Percentiles rank a stretch among this genome's conserved stretches.
Evolutionary conservation across 2,888 invertebrate genomes (phyloP).

Genomic region (Ligdia adustata): DNA sequence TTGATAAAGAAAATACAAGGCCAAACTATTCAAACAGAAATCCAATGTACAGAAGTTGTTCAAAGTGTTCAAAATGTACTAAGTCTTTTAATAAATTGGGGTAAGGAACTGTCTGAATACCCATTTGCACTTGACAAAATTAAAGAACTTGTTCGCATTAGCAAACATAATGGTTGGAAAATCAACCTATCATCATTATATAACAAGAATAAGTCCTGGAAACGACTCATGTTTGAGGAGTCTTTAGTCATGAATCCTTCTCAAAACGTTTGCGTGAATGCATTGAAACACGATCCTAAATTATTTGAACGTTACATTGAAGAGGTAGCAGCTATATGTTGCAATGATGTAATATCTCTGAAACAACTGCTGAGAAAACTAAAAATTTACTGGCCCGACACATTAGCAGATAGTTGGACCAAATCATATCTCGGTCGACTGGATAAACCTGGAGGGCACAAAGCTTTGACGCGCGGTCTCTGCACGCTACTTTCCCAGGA

Average conservation of each 20-base stretch:
- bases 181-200: slow-evolving; percentile 49
- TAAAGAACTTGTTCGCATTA: slow-evolving; percentile 48
- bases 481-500: slow-evolving; percentile 50
- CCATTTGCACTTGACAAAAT: slow-evolving; percentile 53
- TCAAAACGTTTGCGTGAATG: slow-evolving; percentile 59
- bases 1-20: slow-evolving; percentile 40
- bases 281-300: slow-evolving; percentile 61
- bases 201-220: slow-evolving; percentile 63
- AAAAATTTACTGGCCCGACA: slow-evolving; percentile 60
- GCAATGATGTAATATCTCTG: slow-evolving; percentile 45
- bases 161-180: slow-evolving; percentile 49
- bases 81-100: slow-evolving; percentile 54
- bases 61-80: slow-evolving; percentile 38
- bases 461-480: slow-evolving; percentile 53
- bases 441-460: slow-evolving; percentile 44
- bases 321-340: slow-evolving; percentile 45
- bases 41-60: slow-evolving; percentile 38
- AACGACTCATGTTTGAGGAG: slow-evolving; percentile 59
- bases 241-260: slow-evolving; percentile 53
- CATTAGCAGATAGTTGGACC: slow-evolving; percentile 51
- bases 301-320: slow-evolving; percentile 47
- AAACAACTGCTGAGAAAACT: slow-evolving; percentile 51
- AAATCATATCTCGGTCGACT: slow-evolving; percentile 45
- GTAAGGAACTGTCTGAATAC: slow-evolving; percentile 52
- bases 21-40: slow-evolving; percentile 37